Evolutionary conservation across 2,888 invertebrate genomes (phyloP), one percentile per base, ranked within the genome.

Genomic region (Lasioglossum oenotherae): DNA sequence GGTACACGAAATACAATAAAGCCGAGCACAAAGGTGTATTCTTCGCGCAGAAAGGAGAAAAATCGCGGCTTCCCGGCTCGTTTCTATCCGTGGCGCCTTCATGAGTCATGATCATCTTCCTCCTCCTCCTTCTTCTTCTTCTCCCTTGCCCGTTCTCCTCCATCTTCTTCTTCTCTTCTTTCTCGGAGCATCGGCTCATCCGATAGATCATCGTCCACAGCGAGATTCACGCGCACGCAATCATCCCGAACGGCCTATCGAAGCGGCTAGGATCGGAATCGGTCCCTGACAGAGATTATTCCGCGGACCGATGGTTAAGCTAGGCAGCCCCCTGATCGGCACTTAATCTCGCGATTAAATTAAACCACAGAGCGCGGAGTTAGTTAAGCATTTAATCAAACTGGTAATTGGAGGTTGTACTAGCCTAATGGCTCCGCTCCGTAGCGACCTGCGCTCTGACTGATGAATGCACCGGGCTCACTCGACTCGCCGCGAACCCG

Each of bases 341-440:
- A 93, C 93, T 94, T 93, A 94, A 93, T 94, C 93, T 94, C 92
- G 92, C 94, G 94, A 94, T 94, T 94, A 94, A 94, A 94, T 94
- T 94, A 94, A 94, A 94, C 92, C 93, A 93, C 93, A 93, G 94
- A 93, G 93, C 93, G 92, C 93, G 87, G 93, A 94, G 94, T 94
- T 94, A 94, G 94, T 94, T 94, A 94, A 94, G 94, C 94, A 94
- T 94, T 94, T 94, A 94, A 94, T 94, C 94, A 94, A 94, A 94
- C 93, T 92, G 92, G 93, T 94, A 94, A 94, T 94, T 94, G 94
- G 93, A 93, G 94, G 94, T 93, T 94, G 94, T 92, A 92, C 91
- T 90, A 90, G 90, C 91, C 93, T 94, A 94, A 94, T 94, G 94
- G 93, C 92, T 92, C 91, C 86, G 89, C 89, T 87, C 84, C 88